These are phyloP conservation scores for Ammodytes marinus DNA, from an alignment of 2,113 vertebrate species.

Conservation along the genomic window DNA sequence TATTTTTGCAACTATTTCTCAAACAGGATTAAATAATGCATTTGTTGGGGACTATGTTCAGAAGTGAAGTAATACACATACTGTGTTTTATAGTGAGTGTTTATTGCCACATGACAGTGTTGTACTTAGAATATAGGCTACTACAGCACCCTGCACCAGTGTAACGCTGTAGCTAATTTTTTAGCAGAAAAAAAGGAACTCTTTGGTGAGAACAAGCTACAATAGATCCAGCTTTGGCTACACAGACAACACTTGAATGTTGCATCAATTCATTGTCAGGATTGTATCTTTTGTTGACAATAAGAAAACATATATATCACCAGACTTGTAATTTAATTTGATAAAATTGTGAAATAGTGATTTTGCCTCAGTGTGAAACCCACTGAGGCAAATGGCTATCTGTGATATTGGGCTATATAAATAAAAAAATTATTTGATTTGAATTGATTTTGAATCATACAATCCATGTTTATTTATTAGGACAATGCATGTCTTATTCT, in stretches of 20 bases:
- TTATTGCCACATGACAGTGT: not conserved
- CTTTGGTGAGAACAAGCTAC: not conserved
- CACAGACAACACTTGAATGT: not conserved
- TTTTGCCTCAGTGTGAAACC: too few species aligned
- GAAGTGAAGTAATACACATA: not conserved
- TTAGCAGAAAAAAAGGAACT: not conserved
- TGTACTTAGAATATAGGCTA: too few species aligned
- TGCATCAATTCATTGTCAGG: not conserved
- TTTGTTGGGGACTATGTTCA: not conserved
- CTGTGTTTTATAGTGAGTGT: not conserved
- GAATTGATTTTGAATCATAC: too few species aligned
- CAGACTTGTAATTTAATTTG: not conserved
- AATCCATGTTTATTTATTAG: too few species aligned
- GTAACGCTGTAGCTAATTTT: not conserved
- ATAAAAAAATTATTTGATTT: too few species aligned
- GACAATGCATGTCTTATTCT: too few species aligned
- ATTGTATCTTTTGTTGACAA: not conserved
- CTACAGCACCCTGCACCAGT: not conserved
- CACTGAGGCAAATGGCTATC: too few species aligned
- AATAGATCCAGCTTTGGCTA: not conserved
- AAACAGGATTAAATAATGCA: not conserved
- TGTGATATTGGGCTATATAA: too few species aligned
- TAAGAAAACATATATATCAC: not conserved
- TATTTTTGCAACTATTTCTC: not conserved
- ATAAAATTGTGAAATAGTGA: not conserved